Evolutionary conservation across 2,113 vertebrate genomes (phyloP).

Genomic region (Shinisaurus crocodilurus): DNA sequence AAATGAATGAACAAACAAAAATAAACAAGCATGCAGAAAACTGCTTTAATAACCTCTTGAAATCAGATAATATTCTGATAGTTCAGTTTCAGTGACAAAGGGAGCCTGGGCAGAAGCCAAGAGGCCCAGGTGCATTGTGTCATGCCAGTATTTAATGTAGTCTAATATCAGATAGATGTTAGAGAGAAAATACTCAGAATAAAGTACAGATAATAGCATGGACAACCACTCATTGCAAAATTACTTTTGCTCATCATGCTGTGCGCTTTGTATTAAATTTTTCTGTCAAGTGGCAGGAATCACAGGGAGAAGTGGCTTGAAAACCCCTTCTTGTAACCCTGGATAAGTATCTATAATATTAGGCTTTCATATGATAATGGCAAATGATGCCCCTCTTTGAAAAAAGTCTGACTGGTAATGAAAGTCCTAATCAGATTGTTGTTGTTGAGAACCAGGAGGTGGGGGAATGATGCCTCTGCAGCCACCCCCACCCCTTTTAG

Average conservation of each 20-base stretch:
- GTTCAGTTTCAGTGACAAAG: slow-evolving; percentile 76
- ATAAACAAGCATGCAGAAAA: slow-evolving; percentile 64
- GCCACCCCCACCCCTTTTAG: slow-evolving; percentile 47
- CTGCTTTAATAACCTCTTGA: slow-evolving; percentile 74
- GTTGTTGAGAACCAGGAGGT: slow-evolving; percentile 65
- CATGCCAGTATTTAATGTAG: slow-evolving; percentile 77
- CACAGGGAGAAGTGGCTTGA: slow-evolving; percentile 74
- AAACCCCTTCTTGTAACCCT: slow-evolving; percentile 77
- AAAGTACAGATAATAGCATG: slow-evolving; percentile 83
- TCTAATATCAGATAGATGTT: slow-evolving; percentile 76
- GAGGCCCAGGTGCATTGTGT: slow-evolving; percentile 77
- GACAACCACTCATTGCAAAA: slow-evolving; percentile 87
- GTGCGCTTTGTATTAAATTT: slow-evolving; percentile 93
- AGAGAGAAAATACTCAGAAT: slow-evolving; percentile 76
- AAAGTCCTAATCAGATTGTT: slow-evolving; percentile 83
- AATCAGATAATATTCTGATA: slow-evolving; percentile 80
- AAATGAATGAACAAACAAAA: background rate
- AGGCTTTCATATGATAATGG: slow-evolving; percentile 85
- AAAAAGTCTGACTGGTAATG: slow-evolving; percentile 81
- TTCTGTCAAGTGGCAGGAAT: slow-evolving; percentile 88
- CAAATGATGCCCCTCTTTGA: slow-evolving; percentile 80
- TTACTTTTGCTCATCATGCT: slow-evolving; percentile 85
- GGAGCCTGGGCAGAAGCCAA: slow-evolving; percentile 76
- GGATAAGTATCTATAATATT: slow-evolving; percentile 84
- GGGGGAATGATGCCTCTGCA: slow-evolving; percentile 29